Conservation (phyloP, 2,888 invertebrate genomes). For the Octonoba sinensis region DNA sequence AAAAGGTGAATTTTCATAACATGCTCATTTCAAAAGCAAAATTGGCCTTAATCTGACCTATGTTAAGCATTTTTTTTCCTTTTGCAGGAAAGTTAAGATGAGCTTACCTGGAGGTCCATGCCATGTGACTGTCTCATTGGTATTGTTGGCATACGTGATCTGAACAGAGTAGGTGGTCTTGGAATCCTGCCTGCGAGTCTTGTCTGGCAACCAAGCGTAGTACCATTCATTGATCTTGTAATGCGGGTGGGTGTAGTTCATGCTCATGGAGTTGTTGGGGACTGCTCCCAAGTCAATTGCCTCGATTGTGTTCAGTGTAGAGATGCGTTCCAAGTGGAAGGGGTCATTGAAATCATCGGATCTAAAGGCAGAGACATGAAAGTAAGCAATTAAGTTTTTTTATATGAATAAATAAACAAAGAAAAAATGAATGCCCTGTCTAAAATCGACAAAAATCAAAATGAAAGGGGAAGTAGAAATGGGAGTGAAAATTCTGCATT, state of each 20-base stretch:
- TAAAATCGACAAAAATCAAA: background rate
- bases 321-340: slow-evolving; percentile 92
- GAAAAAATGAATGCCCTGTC: background rate
- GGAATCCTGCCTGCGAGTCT: slow-evolving; percentile 85
- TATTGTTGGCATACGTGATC: slow-evolving; percentile 92
- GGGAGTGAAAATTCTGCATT: too few species aligned
- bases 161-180: slow-evolving; percentile 91
- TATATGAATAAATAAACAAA: background rate
- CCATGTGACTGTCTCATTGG: slow-evolving; percentile 95
- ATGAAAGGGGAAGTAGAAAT: background rate
- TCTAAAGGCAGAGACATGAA: slow-evolving; percentile 71
- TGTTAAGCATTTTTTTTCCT: too few species aligned
- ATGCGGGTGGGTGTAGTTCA: slow-evolving; percentile 90
- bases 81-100: too few species aligned
- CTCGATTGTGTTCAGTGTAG: slow-evolving; percentile 92
- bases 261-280: slow-evolving; percentile 81
- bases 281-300: slow-evolving; percentile 89
- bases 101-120: slow-evolving; percentile 85
- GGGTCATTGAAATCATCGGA: slow-evolving; percentile 96
- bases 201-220: slow-evolving; percentile 89
- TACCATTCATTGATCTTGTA: slow-evolving; percentile 97
- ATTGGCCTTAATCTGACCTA: too few species aligned
- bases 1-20: too few species aligned
- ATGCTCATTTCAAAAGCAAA: too few species aligned
- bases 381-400: background rate